Conservation (phyloP, 1,140 invertebrate species). For the Hormaphis cornu region DNA sequence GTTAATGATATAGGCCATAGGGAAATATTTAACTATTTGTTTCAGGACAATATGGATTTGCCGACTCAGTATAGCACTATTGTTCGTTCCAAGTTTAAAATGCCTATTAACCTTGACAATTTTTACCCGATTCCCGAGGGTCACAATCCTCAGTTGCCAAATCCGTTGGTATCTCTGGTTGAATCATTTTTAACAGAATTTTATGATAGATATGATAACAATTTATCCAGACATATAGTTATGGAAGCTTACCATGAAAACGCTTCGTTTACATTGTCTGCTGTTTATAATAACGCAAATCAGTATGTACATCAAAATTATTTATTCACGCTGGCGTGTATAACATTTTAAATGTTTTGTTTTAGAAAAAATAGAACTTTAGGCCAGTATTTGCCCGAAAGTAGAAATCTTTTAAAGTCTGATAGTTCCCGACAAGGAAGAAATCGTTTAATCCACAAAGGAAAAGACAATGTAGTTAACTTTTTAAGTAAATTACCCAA, state of each 20-base stretch:
- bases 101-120: slow-evolving; percentile 6
- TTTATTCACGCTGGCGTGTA: not conserved
- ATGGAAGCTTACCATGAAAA: slow-evolving; percentile 12
- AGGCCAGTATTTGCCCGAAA: not conserved
- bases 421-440: not conserved
- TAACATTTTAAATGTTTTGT: not conserved
- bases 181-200: slow-evolving; percentile 11
- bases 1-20: not conserved
- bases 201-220: not conserved
- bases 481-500: slow-evolving; percentile 12
- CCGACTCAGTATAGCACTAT: slow-evolving; percentile 1
- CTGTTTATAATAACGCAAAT: not conserved
- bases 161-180: not conserved
- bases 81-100: not conserved
- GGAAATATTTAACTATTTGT: slow-evolving; percentile 10
- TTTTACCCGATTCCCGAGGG: slow-evolving; percentile 5
- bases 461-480: slow-evolving; percentile 1
- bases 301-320: not conserved
- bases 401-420: not conserved
- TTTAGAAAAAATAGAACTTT: slow-evolving; percentile 9
- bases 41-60: slow-evolving; percentile 1
- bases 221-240: slow-evolving; percentile 7
- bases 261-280: slow-evolving; percentile 8
- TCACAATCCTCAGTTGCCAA: not conserved
- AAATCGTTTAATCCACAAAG: not conserved